A percentile compares a stretch with the other conserved stretches of the same genome.
These are phyloP conservation scores for Synergus itoensis DNA, from an alignment of 2,888 invertebrate species.

Conservation along the genomic window DNA sequence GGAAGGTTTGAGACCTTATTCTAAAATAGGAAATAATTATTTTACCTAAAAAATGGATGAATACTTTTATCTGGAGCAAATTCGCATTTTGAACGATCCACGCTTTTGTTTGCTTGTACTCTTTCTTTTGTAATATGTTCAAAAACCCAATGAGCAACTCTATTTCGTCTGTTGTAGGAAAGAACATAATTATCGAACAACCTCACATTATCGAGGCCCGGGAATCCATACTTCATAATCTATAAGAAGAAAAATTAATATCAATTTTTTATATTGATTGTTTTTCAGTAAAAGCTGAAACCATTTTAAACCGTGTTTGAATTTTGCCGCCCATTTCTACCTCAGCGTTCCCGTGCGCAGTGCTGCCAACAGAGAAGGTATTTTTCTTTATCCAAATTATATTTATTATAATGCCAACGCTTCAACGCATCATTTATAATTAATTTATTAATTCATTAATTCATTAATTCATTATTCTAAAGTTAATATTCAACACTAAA, in stretches of 20 bases:
- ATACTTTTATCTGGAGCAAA: constrained; percentile 92
- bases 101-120: constrained; percentile 84
- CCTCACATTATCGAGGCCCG: constrained; percentile 91
- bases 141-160: constrained; percentile 97
- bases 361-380: not conserved
- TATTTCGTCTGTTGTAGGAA: constrained; percentile 93
- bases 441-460: not conserved
- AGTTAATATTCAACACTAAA: not conserved
- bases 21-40: constrained; percentile 23
- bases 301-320: not conserved
- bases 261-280: not conserved
- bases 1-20: too few relatives aligned
- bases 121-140: constrained; percentile 93
- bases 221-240: constrained; percentile 97
- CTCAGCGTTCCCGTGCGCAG: not conserved
- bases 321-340: not conserved
- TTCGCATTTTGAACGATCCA: constrained; percentile 90
- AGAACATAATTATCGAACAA: constrained; percentile 95
- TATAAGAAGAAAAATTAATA: constrained; percentile 74
- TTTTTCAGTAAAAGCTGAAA: not conserved
- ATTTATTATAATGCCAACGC: too few relatives aligned
- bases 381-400: not conserved
- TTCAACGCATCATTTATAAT: too few relatives aligned
- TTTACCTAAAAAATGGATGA: constrained; percentile 89
- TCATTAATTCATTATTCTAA: not conserved